Evolutionary conservation across 2,888 invertebrate genomes (phyloP).

Genomic region (Antitype chi): DNA sequence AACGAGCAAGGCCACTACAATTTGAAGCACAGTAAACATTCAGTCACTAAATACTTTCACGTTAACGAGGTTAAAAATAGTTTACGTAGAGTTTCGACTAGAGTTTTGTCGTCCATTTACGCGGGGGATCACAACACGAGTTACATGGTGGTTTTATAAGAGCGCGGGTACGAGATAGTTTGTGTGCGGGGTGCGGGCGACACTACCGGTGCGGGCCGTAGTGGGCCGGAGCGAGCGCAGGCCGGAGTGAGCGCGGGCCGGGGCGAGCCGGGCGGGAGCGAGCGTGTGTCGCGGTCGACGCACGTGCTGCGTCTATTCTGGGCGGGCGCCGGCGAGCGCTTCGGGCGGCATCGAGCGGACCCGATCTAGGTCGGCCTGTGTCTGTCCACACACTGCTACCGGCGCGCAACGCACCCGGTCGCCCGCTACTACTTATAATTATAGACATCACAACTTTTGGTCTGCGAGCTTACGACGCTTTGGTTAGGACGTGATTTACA

Average conservation of each 20-base stretch:
- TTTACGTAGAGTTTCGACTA: slow-evolving; percentile 67
- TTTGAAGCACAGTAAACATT: slow-evolving; percentile 78
- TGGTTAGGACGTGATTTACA: slow-evolving; percentile 33
- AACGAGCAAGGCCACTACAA: slow-evolving; percentile 85
- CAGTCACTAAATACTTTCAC: slow-evolving; percentile 76
- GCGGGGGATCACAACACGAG: slow-evolving; percentile 71
- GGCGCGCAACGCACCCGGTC: slow-evolving; percentile 64
- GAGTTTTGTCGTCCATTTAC: slow-evolving; percentile 58
- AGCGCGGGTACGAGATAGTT: slow-evolving; percentile 52
- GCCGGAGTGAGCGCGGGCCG: slow-evolving; percentile 58
- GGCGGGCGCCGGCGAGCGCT: slow-evolving; percentile 76
- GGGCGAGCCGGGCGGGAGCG: slow-evolving; percentile 67
- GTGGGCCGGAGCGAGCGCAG: slow-evolving; percentile 57
- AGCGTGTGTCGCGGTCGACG: slow-evolving; percentile 85
- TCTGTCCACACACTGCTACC: slow-evolving; percentile 70
- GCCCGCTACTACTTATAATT: slow-evolving; percentile 56
- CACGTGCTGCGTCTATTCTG: slow-evolving; percentile 90
- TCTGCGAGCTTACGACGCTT: slow-evolving; percentile 38
- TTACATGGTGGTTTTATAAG: slow-evolving; percentile 65
- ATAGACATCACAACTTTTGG: slow-evolving; percentile 56
- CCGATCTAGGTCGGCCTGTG: slow-evolving; percentile 85
- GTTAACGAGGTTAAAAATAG: slow-evolving; percentile 77
- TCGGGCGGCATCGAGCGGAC: slow-evolving; percentile 85
- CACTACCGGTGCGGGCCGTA: slow-evolving; percentile 40
- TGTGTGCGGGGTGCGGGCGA: slow-evolving; percentile 54